Base-by-base conservation (phyloP, 2,113 vertebrate genomes). In the Erythrocercus mccallii region DNA sequence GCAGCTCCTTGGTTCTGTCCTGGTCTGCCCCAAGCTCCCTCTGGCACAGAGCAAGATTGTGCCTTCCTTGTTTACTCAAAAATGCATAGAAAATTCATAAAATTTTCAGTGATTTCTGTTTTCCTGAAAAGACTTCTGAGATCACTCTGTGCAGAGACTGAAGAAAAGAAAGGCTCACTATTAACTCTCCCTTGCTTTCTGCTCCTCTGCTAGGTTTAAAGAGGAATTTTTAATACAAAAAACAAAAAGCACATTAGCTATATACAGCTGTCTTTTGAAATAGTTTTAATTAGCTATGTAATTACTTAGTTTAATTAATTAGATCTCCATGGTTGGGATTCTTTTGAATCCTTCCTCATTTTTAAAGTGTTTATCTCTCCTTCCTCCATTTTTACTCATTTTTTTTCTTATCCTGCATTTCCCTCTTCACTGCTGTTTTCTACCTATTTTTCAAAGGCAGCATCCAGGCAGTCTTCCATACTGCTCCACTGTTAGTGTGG, bases 291-390 rank as follows among this genome's bases (percentile, higher is more conserved):
- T 90, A 61, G 13, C 17, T 65, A 47, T 48, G 21, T 56, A 60
- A 82, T 76, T 83, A 53, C 5, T 72, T 92, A 35, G 6, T 57
- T 94, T 37, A 69, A 86, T 70, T 83, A 81, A 81, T 78, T 84
- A 56, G 5, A 35, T 62, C 11, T 45, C 64, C 54, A 62, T 10
- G 31, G 27, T 4, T 62, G 12, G 7, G 3, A 47, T 65, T 83
- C 31, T 76, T 93, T 58, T 47, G 30, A 74, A 71, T 64, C 6
- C 14, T 65, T 77, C 44, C 28, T 73, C 2, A n/a, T 73, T 88
- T 95, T 77, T 65, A 21, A 82, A 42, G 3, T 31, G 11, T 65
- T 71, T 73, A 77, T 33, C 15, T 80, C 31, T 53, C 38, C 24
- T 87, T 61, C 14, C 9, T 76, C 56, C 3, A 31, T 61, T 61